Evolutionary conservation across 2,797 vertebrate genomes (phyloP).

Genomic region (Periparus ater): DNA sequence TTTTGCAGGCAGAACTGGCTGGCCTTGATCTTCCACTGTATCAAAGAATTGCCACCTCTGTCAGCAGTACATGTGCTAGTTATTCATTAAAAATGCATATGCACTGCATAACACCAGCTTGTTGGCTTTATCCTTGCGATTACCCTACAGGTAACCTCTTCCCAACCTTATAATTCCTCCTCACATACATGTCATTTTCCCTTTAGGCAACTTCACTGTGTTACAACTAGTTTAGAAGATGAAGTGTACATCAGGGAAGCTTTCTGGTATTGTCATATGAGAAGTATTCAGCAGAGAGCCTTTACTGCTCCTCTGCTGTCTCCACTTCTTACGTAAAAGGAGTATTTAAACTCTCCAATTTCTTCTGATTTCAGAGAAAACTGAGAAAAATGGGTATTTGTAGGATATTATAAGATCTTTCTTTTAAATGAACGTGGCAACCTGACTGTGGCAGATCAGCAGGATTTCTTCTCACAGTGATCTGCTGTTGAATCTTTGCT

Average conservation of each 20-base stretch:
- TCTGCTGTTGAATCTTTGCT: not conserved
- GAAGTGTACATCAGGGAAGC: not conserved
- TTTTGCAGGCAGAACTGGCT: constrained; percentile 28
- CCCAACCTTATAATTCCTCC: not conserved
- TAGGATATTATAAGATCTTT: not conserved
- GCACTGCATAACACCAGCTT: not conserved
- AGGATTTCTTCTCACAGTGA: not conserved
- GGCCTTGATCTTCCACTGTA: constrained; percentile 1
- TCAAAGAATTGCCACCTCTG: not conserved
- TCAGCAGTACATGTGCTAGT: not conserved
- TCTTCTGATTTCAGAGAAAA: not conserved
- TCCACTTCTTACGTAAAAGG: not conserved
- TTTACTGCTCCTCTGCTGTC: not conserved
- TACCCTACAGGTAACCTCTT: constrained; percentile 1
- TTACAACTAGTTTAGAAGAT: not conserved
- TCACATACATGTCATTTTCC: not conserved
- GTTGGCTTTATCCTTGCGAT: not conserved
- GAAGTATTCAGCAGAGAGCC: not conserved
- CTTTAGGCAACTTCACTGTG: not conserved
- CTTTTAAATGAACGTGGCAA: not conserved
- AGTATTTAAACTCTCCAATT: not conserved
- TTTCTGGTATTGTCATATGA: not conserved
- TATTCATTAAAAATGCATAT: constrained; percentile 3
- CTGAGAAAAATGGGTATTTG: not conserved
- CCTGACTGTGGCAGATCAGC: fast-evolving